Conservation (phyloP, 2,888 invertebrate genomes). For the Rugalucina vietnamica region DNA sequence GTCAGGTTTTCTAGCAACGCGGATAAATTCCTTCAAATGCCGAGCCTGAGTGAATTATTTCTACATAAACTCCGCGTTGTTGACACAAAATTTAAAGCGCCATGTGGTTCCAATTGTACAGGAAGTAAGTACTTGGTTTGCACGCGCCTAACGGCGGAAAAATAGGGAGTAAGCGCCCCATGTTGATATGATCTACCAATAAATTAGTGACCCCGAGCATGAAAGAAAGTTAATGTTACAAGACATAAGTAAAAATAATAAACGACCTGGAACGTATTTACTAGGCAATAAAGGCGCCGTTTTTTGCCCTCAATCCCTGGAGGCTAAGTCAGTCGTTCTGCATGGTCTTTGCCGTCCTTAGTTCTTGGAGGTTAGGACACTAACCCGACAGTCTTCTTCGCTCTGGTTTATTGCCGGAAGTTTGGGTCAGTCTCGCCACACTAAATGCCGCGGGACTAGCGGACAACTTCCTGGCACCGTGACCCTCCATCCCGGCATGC, state of each 20-base stretch:
- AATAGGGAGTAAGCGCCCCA: constrained; percentile 48
- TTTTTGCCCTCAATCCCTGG: too few species aligned
- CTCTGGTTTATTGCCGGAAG: too few species aligned
- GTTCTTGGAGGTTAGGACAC: too few species aligned
- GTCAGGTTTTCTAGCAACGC: constrained; percentile 21
- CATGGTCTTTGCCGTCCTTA: too few species aligned
- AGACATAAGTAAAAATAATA: constrained; percentile 27
- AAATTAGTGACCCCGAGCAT: constrained; percentile 37
- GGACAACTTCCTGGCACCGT: too few species aligned
- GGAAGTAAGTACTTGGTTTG: constrained; percentile 58
- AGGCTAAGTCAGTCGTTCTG: too few species aligned
- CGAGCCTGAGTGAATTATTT: constrained; percentile 32
- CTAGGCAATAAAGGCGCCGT: neutral
- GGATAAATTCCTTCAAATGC: constrained; percentile 34
- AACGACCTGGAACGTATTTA: neutral
- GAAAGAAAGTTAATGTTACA: constrained; percentile 49
- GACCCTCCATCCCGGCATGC: too few species aligned
- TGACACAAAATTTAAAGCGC: constrained; percentile 58
- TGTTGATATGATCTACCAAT: constrained; percentile 56
- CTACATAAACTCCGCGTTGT: constrained; percentile 39
- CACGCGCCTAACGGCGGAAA: constrained; percentile 57
- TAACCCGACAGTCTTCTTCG: too few species aligned
- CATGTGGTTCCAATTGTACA: constrained; percentile 63
- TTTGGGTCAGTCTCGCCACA: too few species aligned
- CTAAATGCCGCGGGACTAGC: too few species aligned